Base-by-base conservation (phyloP, 2,113 vertebrate species). In the Synodontis membranacea region DNA sequence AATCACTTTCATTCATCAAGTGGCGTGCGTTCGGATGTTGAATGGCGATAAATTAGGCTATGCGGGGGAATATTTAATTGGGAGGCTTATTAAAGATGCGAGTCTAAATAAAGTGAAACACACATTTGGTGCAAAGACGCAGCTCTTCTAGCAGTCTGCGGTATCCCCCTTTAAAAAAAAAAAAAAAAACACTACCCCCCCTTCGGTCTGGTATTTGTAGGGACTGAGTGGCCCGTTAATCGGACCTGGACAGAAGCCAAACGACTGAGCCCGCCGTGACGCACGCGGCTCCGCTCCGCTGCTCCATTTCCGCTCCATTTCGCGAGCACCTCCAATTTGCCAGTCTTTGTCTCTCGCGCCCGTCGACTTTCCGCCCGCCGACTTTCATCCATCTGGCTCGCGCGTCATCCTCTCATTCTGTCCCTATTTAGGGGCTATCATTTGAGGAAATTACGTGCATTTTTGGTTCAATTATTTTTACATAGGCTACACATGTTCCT, bases 301-400 rank as follows among this genome's bases (percentile, higher is more conserved):
- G 88, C 92, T 93, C 91, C 88, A 91, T 91, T 92, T 93, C 89
- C 91, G 90, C 90, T 91, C 88, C 91, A 89, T 94, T 94, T 93
- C 91, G 92, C 90, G 86, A 92, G 91, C 93, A 89, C 90, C 89
- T 92, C 89, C 91, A 93, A 90, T 94, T 93, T 94, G 89, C 89
- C 90, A 89, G 90, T 90, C 87, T 88, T 91, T 90, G 88, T 93
- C 88, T 92, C 87, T 12, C 80, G 82, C 90, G 39, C 83, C 72
- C 39, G 87, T 91, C 89, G n/a, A n/a, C n/a, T n/a, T n/a, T n/a
- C n/a, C n/a, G n/a, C n/a, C n/a, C n/a, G 88, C 90, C 91, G 88
- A 89, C 90, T 89, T 83, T 86, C 85, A 85, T 92, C 91, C 90
- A 92, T 93, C 90, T 90, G 92, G 89, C 86, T 90, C 84, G 23